Percentiles rank a stretch among this genome's conserved stretches.
These are phyloP conservation scores for Lacerta bilineata DNA, from an alignment of 2,797 vertebrate species.

Conservation along the genomic window DNA sequence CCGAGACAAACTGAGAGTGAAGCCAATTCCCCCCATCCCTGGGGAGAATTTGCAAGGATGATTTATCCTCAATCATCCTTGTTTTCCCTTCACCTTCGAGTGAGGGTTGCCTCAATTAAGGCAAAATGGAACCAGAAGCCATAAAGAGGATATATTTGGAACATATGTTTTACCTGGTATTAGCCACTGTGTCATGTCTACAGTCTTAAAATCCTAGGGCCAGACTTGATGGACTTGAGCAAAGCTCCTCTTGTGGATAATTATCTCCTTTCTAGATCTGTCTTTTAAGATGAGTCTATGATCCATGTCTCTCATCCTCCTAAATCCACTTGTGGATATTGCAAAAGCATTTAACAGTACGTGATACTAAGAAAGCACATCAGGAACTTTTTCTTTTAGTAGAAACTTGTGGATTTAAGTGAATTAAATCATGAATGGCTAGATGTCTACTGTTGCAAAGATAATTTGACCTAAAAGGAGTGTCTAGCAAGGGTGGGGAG, in stretches of 20 bases:
- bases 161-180: neutral
- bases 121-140: too few species aligned
- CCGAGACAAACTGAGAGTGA: too few species aligned
- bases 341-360: neutral
- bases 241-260: neutral
- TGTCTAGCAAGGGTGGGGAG: neutral
- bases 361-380: constrained; percentile 27
- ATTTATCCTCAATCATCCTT: too few species aligned
- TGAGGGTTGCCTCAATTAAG: too few species aligned
- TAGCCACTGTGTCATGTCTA: neutral
- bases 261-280: neutral
- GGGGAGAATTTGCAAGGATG: too few species aligned
- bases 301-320: neutral
- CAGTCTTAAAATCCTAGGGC: neutral
- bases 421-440: constrained; percentile 1
- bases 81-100: too few species aligned
- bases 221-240: too few species aligned
- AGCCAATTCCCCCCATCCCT: too few species aligned
- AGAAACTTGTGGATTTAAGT: neutral
- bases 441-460: neutral
- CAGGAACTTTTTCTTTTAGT: constrained; percentile 28
- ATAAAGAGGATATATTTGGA: too few species aligned
- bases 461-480: constrained; percentile 45
- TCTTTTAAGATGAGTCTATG: neutral
- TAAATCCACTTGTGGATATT: constrained; percentile 6